Base-by-base conservation (phyloP, 2,888 invertebrate species). In the Ophion slaviceki region DNA sequence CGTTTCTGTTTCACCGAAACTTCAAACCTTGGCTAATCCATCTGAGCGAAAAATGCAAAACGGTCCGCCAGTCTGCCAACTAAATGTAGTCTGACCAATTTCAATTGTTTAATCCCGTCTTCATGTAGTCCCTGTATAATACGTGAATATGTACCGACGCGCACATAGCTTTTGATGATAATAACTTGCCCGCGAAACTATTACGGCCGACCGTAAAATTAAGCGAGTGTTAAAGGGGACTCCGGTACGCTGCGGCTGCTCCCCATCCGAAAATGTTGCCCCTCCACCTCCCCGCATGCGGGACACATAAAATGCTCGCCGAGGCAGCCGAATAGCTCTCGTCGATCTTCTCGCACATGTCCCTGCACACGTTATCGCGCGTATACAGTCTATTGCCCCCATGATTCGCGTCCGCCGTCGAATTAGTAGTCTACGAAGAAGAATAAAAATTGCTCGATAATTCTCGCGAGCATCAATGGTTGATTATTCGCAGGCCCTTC, bases 161-260 rank as follows among this genome's bases (percentile, higher is more conserved):
- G 20, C 32, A 24, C 28, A 64, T 32, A 67, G 88, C 88, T 89
- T 91, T 90, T 85, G 86, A 85, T 88, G 90, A 90, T 92, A 92
- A 92, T 92, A 92, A 92, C 92, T 91, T 90, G 90, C 86, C 88
- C 86, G 88, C 88, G 88, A 87, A 89, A 90, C 89, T 90, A 92
- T 92, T 90, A 92, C 89, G 91, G 88, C 88, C 88, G 89, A 89
- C 90, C 91, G 88, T 92, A 92, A 92, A 92, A 92, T 92, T 92
- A 92, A 90, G 89, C 83, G 84, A 82, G 86, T 86, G 87, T 86
- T 89, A 88, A 88, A 84, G 78, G 84, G 86, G 82, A 85, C 83
- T 70, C 83, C 62, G 70, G 64, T 53, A 62, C 62, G 66, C 68
- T 61, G 71, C 7, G 59, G 36, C 28, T 74, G 57, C 68, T 74